Evolutionary conservation across 35 echinoderm and acorn worm species (phyloP).

Genomic region (Amphiura filiformis): DNA sequence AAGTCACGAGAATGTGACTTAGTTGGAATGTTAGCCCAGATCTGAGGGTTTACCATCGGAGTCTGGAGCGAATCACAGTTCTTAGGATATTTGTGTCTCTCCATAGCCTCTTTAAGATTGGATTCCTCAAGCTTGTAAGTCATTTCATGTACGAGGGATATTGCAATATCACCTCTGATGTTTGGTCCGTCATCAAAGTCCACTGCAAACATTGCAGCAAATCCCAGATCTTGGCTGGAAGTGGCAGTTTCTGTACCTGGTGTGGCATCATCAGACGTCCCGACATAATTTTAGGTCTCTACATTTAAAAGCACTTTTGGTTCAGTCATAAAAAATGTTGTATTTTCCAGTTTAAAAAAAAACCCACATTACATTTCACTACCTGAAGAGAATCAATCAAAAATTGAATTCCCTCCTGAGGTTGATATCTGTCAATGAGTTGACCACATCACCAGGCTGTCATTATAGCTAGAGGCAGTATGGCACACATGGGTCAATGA

Average conservation of each 20-base stretch:
- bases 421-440: too few species aligned
- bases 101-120: not conserved
- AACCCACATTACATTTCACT: too few species aligned
- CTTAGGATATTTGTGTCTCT: slow-evolving; percentile 19
- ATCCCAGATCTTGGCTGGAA: not conserved
- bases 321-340: too few species aligned
- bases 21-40: slow-evolving; percentile 38
- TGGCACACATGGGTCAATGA: too few species aligned
- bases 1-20: slow-evolving; percentile 31
- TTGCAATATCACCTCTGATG: not conserved
- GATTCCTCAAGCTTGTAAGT: not conserved
- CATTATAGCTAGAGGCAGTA: too few species aligned
- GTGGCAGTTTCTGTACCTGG: not conserved
- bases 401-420: too few species aligned
- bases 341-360: too few species aligned
- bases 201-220: not conserved
- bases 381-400: too few species aligned
- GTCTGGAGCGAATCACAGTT: slow-evolving; percentile 9
- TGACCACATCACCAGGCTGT: too few species aligned
- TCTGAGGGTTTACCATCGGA: slow-evolving; percentile 44
- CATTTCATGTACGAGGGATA: not conserved
- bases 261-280: too few species aligned
- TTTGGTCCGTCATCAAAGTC: not conserved
- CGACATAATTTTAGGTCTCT: too few species aligned
- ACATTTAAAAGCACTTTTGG: too few species aligned